Evolutionary conservation across 2,888 invertebrate species (phyloP).

Genomic region (Metellina segmentata): DNA sequence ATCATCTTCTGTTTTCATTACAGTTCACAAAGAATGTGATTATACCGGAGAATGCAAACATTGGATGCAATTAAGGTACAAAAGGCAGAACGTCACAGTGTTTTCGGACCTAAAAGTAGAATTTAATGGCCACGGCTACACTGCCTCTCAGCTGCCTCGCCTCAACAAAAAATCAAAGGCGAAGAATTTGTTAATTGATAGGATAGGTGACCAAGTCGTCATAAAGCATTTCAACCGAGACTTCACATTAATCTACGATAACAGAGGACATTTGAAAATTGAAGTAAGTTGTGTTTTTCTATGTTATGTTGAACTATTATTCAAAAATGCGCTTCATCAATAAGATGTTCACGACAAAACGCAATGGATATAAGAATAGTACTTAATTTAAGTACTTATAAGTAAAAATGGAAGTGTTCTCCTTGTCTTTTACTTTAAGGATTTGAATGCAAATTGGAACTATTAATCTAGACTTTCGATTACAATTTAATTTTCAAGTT

Average conservation of each 20-base stretch:
- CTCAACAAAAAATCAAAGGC: slow-evolving; percentile 29
- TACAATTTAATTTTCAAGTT: too few relatives aligned
- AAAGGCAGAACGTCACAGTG: slow-evolving; percentile 84
- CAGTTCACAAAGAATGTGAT: slow-evolving; percentile 86
- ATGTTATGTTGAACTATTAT: too few relatives aligned
- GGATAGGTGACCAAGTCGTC: slow-evolving; percentile 86
- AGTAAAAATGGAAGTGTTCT: too few relatives aligned
- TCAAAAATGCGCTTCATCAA: too few relatives aligned
- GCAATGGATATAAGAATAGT: too few relatives aligned
- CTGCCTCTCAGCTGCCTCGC: slow-evolving; percentile 45
- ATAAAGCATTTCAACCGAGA: slow-evolving; percentile 87
- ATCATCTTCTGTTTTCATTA: slow-evolving; percentile 66
- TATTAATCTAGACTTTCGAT: too few relatives aligned
- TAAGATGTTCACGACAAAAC: too few relatives aligned
- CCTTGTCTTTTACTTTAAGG: too few relatives aligned
- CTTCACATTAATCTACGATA: slow-evolving; percentile 87
- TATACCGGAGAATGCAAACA: slow-evolving; percentile 83
- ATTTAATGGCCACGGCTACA: slow-evolving; percentile 83
- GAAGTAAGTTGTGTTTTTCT: slow-evolving; percentile 83
- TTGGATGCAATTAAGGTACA: slow-evolving; percentile 85
- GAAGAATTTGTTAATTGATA: slow-evolving; percentile 82
- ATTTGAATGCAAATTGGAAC: too few relatives aligned
- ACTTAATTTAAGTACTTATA: too few relatives aligned
- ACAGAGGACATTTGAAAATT: slow-evolving; percentile 86
- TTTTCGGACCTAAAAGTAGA: slow-evolving; percentile 86